Evolutionary conservation across 2,888 invertebrate species (phyloP).

Genomic region (Clusia tigrina): DNA sequence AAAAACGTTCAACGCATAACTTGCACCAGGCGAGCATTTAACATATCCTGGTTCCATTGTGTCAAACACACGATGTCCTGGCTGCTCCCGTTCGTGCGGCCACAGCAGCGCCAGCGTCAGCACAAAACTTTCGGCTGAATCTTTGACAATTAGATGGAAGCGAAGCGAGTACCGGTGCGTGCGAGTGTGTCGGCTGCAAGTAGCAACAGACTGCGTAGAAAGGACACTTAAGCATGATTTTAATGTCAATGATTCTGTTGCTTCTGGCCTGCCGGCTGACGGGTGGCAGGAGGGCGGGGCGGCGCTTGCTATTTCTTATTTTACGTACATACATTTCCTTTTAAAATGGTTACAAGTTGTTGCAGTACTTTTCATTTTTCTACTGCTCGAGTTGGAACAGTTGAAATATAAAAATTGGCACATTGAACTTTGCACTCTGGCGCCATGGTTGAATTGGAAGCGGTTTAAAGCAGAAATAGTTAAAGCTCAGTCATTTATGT

Average conservation of each 20-base stretch:
- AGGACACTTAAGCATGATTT: slow-evolving; percentile 58
- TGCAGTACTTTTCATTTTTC: background rate
- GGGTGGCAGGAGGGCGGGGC: background rate
- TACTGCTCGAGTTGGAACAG: background rate
- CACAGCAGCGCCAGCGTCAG: background rate
- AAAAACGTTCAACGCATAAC: background rate
- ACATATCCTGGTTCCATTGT: slow-evolving; percentile 6
- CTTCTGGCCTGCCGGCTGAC: slow-evolving; percentile 23
- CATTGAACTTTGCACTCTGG: too few species aligned
- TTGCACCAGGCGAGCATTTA: background rate
- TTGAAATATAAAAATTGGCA: background rate
- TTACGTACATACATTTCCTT: background rate
- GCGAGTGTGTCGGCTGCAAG: background rate
- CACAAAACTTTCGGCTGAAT: background rate
- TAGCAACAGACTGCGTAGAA: slow-evolving; percentile 35
- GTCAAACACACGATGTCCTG: background rate
- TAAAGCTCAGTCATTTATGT: too few species aligned
- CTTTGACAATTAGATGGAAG: slow-evolving; percentile 2
- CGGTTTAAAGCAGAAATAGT: too few species aligned
- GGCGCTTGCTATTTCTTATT: background rate
- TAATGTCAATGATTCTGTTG: slow-evolving; percentile 56
- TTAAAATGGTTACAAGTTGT: slow-evolving; percentile 1
- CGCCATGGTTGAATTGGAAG: too few species aligned
- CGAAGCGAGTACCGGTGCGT: too few species aligned
- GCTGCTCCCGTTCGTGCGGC: background rate